Base-by-base conservation (phyloP, 2,797 vertebrate genomes). In the Spea hammondii region DNA sequence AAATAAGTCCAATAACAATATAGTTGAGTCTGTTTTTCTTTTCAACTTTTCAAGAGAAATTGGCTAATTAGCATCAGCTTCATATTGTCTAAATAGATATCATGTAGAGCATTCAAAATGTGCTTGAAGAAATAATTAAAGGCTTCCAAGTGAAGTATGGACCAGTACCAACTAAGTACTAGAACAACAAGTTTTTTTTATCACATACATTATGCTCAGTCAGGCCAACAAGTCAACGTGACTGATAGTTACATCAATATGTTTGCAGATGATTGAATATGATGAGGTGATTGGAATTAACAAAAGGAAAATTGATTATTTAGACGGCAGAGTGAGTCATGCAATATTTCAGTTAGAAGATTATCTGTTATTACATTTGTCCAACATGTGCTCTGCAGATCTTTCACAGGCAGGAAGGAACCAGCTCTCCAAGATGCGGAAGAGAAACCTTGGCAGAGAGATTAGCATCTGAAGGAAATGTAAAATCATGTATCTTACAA, bases 351-450 rank as follows among this genome's bases (percentile, higher is more conserved):
- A 55, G 11, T 64, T 82, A 82, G 82, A 84, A 87, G 86, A 83
- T 64, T 84, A 75, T 79, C 70, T 78, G 44, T 65, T 81, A 70
- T 79, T 69, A 85, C 90, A 89, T 91, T 90, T 93, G 91, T 70
- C 88, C 83, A 82, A 80, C 91, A 90, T 72, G 83, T 91, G 91
- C 84, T 82, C 48, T 84, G 79, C 84, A 88, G 85, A 89, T 85
- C 79, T 51, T 83, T 80, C 77, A 87, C 84, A 67, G 85, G 77
- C 79, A 82, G 83, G 72, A 8, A 5, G 85, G 87, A 89, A 84
- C 77, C 6, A 79, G 50, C 86, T 83, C 85, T 84, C 86, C 64
- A 65, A 84, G 87, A 84, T 87, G 70, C 65, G 67, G 55, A 83
- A 55, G 71, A 84, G 86, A 85, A 82, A 84, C 90, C 79, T 85